Evolutionary conservation across 1,140 invertebrate genomes (phyloP).

Genomic region (Nasonia longicornis): DNA sequence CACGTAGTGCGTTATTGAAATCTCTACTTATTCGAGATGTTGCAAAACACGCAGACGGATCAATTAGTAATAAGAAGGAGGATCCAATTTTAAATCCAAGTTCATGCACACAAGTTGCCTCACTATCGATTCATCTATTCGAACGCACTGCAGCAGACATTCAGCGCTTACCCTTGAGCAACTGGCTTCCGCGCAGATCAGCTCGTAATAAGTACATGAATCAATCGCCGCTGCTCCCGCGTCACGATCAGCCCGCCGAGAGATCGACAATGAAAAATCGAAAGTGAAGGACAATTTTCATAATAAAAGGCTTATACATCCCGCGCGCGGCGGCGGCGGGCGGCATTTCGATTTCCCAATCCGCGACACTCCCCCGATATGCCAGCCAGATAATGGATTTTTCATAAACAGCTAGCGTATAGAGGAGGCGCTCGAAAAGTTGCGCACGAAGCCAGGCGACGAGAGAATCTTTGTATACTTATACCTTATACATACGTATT

Average conservation of each 20-base stretch:
- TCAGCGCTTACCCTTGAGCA: background rate
- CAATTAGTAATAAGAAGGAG: background rate
- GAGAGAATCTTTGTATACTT: background rate
- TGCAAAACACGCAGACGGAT: too few relatives aligned
- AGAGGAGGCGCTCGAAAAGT: too few relatives aligned
- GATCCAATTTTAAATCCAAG: background rate
- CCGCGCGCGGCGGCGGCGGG: background rate
- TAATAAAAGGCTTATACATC: background rate
- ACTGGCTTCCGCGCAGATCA: background rate
- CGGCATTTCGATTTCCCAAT: background rate
- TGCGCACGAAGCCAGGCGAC: too few relatives aligned
- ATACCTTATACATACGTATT: too few relatives aligned
- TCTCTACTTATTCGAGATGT: too few relatives aligned
- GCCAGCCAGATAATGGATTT: background rate
- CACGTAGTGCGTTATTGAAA: too few relatives aligned
- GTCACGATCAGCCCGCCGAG: too few relatives aligned
- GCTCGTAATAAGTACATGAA: background rate
- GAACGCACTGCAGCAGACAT: too few relatives aligned
- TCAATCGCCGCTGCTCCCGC: too few relatives aligned
- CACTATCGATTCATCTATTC: too few relatives aligned
- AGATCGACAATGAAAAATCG: background rate
- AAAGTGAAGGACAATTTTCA: background rate
- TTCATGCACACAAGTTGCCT: background rate
- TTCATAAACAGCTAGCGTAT: background rate
- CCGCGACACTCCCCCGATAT: constrained; percentile 1